Percentiles rank a stretch among this genome's conserved stretches.
Evolutionary conservation across 2,797 vertebrate species (phyloP).

Genomic region (Rousettus madagascariensis): DNA sequence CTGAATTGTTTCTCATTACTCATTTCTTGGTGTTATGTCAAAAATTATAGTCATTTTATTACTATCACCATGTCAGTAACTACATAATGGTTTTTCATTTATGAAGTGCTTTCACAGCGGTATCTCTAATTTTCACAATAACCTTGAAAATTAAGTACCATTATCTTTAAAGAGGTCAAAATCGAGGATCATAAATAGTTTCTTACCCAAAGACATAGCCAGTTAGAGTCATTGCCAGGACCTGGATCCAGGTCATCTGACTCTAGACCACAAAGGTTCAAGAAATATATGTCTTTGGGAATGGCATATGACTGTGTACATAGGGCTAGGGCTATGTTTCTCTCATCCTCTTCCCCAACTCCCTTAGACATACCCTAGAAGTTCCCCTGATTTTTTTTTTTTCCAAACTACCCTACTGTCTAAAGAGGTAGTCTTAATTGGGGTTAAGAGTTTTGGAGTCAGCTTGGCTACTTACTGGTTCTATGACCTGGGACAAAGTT

Average conservation of each 20-base stretch:
- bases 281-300: background rate
- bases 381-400: background rate
- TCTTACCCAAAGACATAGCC: background rate
- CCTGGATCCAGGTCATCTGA: background rate
- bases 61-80: background rate
- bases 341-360: background rate
- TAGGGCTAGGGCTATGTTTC: background rate
- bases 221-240: background rate
- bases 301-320: rapidly evolving
- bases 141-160: background rate
- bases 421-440: background rate
- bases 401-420: background rate
- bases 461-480: background rate
- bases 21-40: background rate
- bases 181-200: background rate
- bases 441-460: background rate
- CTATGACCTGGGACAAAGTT: background rate
- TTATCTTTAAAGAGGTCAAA: constrained; percentile 32
- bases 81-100: background rate
- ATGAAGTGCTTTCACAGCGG: background rate
- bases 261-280: background rate
- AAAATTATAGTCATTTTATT: background rate
- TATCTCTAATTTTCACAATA: background rate
- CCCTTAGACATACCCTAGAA: background rate
- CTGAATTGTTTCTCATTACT: background rate